A percentile compares a stretch with the other conserved stretches of the same genome.
Conservation (phyloP, 2,113 vertebrate species). For the Nyctereutes procyonoides region DNA sequence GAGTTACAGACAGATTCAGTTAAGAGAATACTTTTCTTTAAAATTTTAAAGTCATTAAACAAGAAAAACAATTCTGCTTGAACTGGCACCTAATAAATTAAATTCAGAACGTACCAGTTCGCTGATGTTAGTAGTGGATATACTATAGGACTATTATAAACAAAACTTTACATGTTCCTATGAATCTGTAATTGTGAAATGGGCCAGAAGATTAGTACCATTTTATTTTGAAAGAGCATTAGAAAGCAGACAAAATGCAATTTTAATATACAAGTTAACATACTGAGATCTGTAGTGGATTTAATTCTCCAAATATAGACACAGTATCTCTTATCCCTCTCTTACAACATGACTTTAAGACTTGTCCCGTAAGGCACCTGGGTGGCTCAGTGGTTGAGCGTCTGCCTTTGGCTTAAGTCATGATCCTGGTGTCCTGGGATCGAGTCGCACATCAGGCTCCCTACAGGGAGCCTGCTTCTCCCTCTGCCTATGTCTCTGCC, state of each 20-base stretch:
- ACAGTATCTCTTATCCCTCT: not conserved
- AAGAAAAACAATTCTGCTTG: not conserved
- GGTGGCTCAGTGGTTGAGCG: too few relatives aligned
- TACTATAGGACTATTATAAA: not conserved
- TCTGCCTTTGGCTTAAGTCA: too few relatives aligned
- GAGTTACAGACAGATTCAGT: not conserved
- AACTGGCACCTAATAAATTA: not conserved
- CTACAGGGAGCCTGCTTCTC: too few relatives aligned
- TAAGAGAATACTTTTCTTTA: not conserved
- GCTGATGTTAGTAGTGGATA: not conserved
- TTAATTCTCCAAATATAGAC: not conserved
- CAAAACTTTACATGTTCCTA: not conserved
- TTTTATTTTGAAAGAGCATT: conserved; percentile 13
- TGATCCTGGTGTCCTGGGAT: too few relatives aligned
- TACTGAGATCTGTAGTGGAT: not conserved
- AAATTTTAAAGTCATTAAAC: conserved; percentile 8
- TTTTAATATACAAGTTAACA: conserved; percentile 44
- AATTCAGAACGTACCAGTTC: conserved; percentile 7
- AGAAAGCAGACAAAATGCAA: conserved; percentile 26
- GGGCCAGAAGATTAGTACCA: not conserved
- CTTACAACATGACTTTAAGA: not conserved
- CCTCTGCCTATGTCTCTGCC: too few relatives aligned
- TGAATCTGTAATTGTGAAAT: not conserved
- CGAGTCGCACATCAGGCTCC: too few relatives aligned
- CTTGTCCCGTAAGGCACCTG: not conserved